These are phyloP conservation scores for Scrobipalpa atriplicella DNA, from an alignment of 2,888 invertebrate genomes.

Conservation along the genomic window DNA sequence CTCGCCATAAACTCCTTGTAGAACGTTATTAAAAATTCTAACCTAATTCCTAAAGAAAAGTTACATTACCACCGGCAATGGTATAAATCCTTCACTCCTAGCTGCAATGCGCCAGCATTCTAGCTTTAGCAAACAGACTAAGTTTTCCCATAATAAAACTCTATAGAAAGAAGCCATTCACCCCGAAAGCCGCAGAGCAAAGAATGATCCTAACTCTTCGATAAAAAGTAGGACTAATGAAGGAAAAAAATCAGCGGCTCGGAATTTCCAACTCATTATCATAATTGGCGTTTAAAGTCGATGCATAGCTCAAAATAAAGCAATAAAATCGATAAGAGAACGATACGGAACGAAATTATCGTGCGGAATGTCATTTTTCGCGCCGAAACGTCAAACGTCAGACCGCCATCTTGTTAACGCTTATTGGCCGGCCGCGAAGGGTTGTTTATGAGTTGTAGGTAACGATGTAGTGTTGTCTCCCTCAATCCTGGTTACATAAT, in stretches of 20 bases:
- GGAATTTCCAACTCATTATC: constrained; percentile 17
- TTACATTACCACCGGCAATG: constrained; percentile 11
- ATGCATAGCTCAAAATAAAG: constrained; percentile 50
- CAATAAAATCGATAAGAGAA: constrained; percentile 65
- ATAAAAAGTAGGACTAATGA: constrained; percentile 8
- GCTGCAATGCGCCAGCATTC: constrained; percentile 60
- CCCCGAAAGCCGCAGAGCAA: constrained; percentile 19
- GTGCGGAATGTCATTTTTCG: constrained; percentile 73
- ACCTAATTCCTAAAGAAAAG: constrained; percentile 21
- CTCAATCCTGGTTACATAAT: constrained; percentile 71
- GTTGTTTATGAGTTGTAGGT: constrained; percentile 57
- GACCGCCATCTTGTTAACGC: constrained; percentile 61
- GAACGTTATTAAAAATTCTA: constrained; percentile 16
- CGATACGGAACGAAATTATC: constrained; percentile 59
- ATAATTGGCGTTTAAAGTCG: constrained; percentile 24
- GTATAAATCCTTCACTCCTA: constrained; percentile 33
- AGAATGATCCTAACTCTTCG: background rate
- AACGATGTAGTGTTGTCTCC: constrained; percentile 57
- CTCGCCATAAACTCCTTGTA: constrained; percentile 1
- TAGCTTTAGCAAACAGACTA: constrained; percentile 26
- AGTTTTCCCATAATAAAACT: constrained; percentile 28
- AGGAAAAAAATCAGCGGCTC: background rate
- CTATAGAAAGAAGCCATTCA: constrained; percentile 31
- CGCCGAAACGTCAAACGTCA: constrained; percentile 79
- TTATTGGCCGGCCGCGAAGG: constrained; percentile 64